These are phyloP conservation scores for Labeo catla DNA, from an alignment of 2,113 vertebrate genomes.

Conservation along the genomic window DNA sequence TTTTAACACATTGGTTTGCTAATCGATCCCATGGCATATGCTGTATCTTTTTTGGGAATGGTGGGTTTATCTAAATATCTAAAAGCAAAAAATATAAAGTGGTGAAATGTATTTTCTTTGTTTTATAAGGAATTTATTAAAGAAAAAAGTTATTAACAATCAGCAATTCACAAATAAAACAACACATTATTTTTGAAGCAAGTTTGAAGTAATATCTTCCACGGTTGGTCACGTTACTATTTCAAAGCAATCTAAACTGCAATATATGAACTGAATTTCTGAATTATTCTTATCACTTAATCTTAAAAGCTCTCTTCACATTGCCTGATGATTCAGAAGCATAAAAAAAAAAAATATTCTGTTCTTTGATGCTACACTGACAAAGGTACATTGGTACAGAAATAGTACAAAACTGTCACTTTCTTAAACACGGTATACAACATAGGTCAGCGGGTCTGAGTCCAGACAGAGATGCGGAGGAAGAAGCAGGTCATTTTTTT, in stretches of 20 bases:
- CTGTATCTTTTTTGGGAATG: background rate
- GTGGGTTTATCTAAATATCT: background rate
- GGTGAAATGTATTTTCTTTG: background rate
- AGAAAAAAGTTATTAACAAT: background rate
- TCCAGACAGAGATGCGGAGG: slow-evolving; percentile 41
- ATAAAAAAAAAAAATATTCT: background rate
- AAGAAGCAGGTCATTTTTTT: slow-evolving; percentile 35
- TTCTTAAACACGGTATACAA: slow-evolving; percentile 18
- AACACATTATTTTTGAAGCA: background rate
- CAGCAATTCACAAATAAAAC: background rate
- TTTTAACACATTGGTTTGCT: background rate
- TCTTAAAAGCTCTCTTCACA: background rate
- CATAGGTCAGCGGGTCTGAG: slow-evolving; percentile 15
- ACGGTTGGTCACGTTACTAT: background rate
- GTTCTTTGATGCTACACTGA: slow-evolving; percentile 8
- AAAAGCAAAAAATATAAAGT: background rate
- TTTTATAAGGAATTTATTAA: background rate
- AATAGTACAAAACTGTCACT: too few species aligned
- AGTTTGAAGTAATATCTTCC: background rate
- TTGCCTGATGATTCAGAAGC: background rate
- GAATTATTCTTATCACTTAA: background rate
- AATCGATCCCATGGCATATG: background rate
- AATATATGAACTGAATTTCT: background rate
- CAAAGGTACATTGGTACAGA: background rate
- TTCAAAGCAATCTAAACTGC: background rate